Evolutionary conservation across 1,140 invertebrate genomes (phyloP), one percentile per base, ranked within the genome.

Genomic region (Drosophila sp.): DNA sequence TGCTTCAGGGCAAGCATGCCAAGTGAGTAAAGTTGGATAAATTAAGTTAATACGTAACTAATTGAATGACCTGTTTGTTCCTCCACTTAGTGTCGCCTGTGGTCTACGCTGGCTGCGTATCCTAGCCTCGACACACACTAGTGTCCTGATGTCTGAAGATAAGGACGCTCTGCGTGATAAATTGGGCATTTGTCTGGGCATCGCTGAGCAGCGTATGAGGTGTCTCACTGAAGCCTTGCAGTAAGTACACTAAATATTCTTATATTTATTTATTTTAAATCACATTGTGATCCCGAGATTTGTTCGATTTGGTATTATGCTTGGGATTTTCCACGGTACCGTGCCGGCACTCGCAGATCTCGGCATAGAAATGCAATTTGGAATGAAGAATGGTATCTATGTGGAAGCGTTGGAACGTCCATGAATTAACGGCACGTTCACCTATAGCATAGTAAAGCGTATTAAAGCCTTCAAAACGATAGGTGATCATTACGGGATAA

Each of bases 1-100:
- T 95, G 72, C 89, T 96, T 32, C 93, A 95, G 81, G 94, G 94
- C 50, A 95, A 94, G 93, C 94, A 94, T 41, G 89, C 92, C 44
- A 77, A 92, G 94, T 95, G 91, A 94, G 94, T 92, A 10, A 1
- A 25, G 27, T n/a, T 4, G 1, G 47, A 44, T 32, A 30, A 33
- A 29, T 5, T 2, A 6, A 60, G 23, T 65, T 4, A 23, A 0
- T 38, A 41, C 35, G 3, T 33, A n/a, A 29, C 4, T 10, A 35
- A 30, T 40, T 23, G 2, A 25, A 35, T 54, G 33, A 11, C 23
- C 8, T 62, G 2, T 30, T 60, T 8, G 10, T 5, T 10, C 10
- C 44, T 17, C 70, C 73, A 72, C 92, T 92, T 81, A 95, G 95
- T 79, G 93, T 94, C 72, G 93, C 93, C 85, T 93, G 93, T 67